Evolutionary conservation across 2,113 vertebrate species (phyloP).

Genomic region (Dromiciops gliroides): DNA sequence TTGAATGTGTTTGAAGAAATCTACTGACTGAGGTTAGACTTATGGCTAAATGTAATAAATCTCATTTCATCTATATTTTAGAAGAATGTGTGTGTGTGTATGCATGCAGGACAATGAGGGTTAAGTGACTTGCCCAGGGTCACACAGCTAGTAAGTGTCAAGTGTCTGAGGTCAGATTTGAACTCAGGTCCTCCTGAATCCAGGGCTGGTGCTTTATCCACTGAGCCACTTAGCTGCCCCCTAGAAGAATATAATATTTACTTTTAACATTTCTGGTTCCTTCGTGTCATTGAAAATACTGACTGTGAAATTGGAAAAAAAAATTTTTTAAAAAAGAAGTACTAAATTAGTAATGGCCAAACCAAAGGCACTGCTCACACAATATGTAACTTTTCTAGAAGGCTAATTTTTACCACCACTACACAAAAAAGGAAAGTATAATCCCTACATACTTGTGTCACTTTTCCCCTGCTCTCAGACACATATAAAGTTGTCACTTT

Average conservation of each 20-base stretch:
- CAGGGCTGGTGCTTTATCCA: too few relatives aligned
- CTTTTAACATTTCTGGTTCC: conserved; percentile 15
- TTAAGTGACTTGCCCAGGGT: too few relatives aligned
- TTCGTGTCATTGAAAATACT: conserved; percentile 46
- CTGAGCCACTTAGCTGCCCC: too few relatives aligned
- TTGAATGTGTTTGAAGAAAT: conserved; percentile 46
- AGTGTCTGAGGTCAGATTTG: too few relatives aligned
- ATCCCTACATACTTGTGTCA: conserved; percentile 50
- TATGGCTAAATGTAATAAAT: conserved; percentile 27
- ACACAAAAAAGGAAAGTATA: conserved; percentile 71
- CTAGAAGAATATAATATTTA: conserved; percentile 29
- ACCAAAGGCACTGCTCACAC: conserved; percentile 32
- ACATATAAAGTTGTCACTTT: conserved; percentile 71
- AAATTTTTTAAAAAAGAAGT: conserved; percentile 9
- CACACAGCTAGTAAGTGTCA: too few relatives aligned
- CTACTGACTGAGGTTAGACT: conserved; percentile 20
- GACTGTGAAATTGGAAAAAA: not conserved
- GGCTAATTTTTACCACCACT: conserved; percentile 65
- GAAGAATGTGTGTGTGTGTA: too few relatives aligned
- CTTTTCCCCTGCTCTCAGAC: conserved; percentile 63
- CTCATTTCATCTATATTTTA: conserved; percentile 42
- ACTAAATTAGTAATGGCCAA: not conserved
- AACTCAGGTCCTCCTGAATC: too few relatives aligned
- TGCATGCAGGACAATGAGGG: too few relatives aligned
- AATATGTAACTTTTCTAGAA: conserved; percentile 63